A percentile compares a stretch with the other conserved stretches of the same genome.
Evolutionary conservation across 2,888 invertebrate species (phyloP).

Genomic region (Euplagia quadripunctaria): DNA sequence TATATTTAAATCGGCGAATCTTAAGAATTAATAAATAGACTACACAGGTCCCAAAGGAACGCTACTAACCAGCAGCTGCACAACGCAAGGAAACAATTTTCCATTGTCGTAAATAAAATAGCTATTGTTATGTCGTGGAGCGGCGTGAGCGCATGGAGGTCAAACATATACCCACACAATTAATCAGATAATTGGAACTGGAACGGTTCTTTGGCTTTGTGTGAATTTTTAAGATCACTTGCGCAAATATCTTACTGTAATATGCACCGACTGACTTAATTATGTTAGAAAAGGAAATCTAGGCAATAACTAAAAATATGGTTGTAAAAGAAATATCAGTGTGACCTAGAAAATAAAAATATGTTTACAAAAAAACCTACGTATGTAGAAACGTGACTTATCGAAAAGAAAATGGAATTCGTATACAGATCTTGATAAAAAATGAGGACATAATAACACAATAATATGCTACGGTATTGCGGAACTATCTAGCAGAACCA

Average conservation of each 20-base stretch:
- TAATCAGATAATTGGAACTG: conserved; percentile 70
- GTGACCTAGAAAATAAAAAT: not conserved
- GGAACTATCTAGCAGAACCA: conserved; percentile 31
- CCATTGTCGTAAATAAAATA: conserved; percentile 68
- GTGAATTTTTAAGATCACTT: conserved; percentile 49
- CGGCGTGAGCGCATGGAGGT: conserved; percentile 69
- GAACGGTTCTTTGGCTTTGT: conserved; percentile 68
- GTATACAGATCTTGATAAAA: not conserved
- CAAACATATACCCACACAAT: conserved; percentile 72
- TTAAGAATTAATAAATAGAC: conserved; percentile 15
- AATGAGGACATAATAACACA: conserved; percentile 1
- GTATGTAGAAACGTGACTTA: not conserved
- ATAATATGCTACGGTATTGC: conserved; percentile 20
- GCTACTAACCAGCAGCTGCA: conserved; percentile 53
- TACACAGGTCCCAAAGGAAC: conserved; percentile 46
- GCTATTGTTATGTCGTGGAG: conserved; percentile 72
- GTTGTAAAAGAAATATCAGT: not conserved
- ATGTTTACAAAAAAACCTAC: not conserved
- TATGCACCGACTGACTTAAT: not conserved
- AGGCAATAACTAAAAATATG: not conserved
- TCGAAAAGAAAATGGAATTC: not conserved
- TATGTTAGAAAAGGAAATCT: not conserved
- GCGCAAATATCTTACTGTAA: conserved; percentile 36
- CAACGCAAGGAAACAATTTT: conserved; percentile 67
- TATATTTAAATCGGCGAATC: not conserved